Conservation (phyloP, 1,140 invertebrate genomes). For the Hylyphantes graminicola region DNA sequence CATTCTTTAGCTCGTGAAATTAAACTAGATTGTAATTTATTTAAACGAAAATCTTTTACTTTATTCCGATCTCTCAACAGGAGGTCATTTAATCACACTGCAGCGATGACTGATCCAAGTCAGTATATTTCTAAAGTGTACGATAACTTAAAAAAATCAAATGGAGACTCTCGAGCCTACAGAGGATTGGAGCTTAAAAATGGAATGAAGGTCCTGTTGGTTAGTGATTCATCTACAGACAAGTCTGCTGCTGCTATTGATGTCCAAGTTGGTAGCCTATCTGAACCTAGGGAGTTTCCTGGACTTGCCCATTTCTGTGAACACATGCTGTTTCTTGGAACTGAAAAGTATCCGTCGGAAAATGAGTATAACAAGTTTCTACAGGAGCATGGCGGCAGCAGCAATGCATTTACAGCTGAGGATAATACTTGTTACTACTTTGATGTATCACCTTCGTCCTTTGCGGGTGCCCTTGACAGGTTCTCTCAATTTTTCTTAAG, state of each 20-base stretch:
- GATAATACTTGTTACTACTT: conserved; percentile 96
- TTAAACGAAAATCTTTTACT: background rate
- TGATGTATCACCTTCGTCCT: conserved; percentile 86
- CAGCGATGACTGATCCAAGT: conserved; percentile 4
- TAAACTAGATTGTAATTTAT: background rate
- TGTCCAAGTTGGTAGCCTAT: conserved; percentile 78
- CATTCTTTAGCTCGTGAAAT: too few species aligned
- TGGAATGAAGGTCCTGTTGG: conserved; percentile 87
- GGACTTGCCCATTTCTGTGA: conserved; percentile 74
- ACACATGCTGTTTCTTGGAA: conserved; percentile 74
- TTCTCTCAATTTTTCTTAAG: conserved; percentile 96
- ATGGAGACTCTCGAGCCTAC: conserved; percentile 82
- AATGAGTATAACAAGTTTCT: conserved; percentile 93
- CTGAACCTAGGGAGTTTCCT: conserved; percentile 75
- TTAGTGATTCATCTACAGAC: conserved; percentile 91
- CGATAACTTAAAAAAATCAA: conserved; percentile 80
- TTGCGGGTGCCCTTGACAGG: conserved; percentile 85
- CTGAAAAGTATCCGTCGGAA: conserved; percentile 86
- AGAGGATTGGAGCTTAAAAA: conserved; percentile 86
- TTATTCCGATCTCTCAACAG: background rate
- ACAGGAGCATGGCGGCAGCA: conserved; percentile 86
- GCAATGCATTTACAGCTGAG: conserved; percentile 88
- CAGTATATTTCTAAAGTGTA: conserved; percentile 9
- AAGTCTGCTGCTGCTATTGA: conserved; percentile 87
- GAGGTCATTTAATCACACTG: background rate